Conservation (phyloP, 1,140 invertebrate genomes). For the Drosophila rufa region DNA sequence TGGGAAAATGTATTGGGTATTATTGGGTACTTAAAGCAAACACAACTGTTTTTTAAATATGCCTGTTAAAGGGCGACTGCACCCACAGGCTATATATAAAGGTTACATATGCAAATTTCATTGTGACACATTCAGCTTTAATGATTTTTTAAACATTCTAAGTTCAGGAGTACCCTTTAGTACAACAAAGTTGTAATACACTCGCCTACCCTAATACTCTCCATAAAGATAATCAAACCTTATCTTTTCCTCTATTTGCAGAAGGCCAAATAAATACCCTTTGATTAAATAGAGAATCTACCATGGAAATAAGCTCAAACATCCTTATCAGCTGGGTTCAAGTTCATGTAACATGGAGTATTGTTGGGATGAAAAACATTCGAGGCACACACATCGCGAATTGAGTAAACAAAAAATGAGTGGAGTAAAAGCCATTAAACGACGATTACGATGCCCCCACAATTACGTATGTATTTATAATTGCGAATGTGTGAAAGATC, state of each 20-base stretch:
- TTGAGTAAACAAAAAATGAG: slow-evolving; percentile 21
- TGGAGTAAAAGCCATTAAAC: slow-evolving; percentile 15
- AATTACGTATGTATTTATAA: slow-evolving; percentile 27
- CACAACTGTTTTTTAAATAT: slow-evolving; percentile 33
- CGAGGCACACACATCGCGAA: neutral
- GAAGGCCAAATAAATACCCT: neutral
- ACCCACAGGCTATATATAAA: slow-evolving; percentile 3
- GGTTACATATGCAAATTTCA: slow-evolving; percentile 18
- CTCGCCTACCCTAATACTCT: neutral
- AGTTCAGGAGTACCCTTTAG: neutral
- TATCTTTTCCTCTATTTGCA: slow-evolving; percentile 14
- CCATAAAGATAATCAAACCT: slow-evolving; percentile 19
- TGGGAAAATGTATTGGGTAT: slow-evolving; percentile 9
- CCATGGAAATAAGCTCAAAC: neutral
- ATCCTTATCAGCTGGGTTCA: slow-evolving; percentile 32
- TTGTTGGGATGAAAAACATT: slow-evolving; percentile 17
- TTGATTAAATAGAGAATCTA: neutral
- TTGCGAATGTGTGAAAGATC: slow-evolving; percentile 41
- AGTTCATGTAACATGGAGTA: slow-evolving; percentile 30
- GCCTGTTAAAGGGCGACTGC: slow-evolving; percentile 31
- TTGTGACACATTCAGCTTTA: slow-evolving; percentile 13
- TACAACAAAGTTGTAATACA: neutral
- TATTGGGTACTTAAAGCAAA: slow-evolving; percentile 9
- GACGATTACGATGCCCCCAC: slow-evolving; percentile 10
- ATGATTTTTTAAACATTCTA: slow-evolving; percentile 23